Base-by-base conservation (phyloP, 2,113 vertebrate species). In the Ptilorrhoa leucosticta region DNA sequence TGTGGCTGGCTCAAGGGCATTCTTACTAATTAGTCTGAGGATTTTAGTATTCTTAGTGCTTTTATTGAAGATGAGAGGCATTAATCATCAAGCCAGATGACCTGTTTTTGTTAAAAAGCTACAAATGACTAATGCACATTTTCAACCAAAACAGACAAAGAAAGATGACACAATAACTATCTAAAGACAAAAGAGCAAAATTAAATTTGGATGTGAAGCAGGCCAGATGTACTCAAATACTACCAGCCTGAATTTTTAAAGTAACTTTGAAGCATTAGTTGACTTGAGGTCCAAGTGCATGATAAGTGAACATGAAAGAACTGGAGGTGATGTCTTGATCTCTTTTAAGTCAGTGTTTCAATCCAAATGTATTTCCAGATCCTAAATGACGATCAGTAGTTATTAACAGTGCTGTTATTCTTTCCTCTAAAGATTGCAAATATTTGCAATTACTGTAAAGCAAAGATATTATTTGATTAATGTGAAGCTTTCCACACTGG, bases 1-100 rank as follows among this genome's bases (percentile, higher is more conserved):
- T 70, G 57, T 45, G 53, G 28, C 47, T 88, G 53, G 57, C 84
- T 83, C n/a, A 80, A n/a, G 69, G 75, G 47, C 60, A 80, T 89
- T 86, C n/a, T 89, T 64, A 66, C 56, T 92, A 94, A 94, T 96
- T 91, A 93, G 64, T 83, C 42, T 89, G 71, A 85, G 48, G 21
- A 44, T 87, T 94, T 94, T 90, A 90, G 58, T 47, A 73, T 86
- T 89, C 40, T 48, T 28, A 50, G 63, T 81, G 42, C 78, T 91
- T 65, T 91, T 90, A 56, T 57, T 88, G 78, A 87, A 92, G 77
- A 95, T 76, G 66, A 88, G 75, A 92, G 53, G 37, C 47, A 69
- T 78, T 96, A 87, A 83, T 92, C 87, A 93, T 54, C 45, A 51
- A 94, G n/a, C 37, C 63, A 77, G 79, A 93, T 54, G 87, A 94